Base-by-base conservation (phyloP, 2,888 invertebrate genomes). In the Shargacucullia verbasci region DNA sequence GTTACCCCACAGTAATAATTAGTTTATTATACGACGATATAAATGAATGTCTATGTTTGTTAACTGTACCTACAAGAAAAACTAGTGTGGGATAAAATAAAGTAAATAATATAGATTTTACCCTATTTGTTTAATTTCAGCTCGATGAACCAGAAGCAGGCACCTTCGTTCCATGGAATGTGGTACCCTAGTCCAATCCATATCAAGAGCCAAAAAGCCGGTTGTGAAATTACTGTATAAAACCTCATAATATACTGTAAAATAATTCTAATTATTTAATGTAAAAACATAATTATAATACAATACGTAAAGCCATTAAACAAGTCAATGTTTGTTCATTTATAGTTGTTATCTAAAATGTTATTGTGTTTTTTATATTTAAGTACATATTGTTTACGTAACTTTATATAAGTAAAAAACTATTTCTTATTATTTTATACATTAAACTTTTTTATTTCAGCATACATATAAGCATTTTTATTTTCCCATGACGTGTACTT, bases 131-230 rank as follows among this genome's bases (percentile, higher is more conserved):
- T 73, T 61, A 73, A 73, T 95, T 90, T 69, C 91, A 96, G 96
- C 89, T 96, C 43, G 86, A 94, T 43, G 83, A 88, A 70, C 95
- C 95, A 3, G 88, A 94, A 59, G 89, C 94, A 31, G 94, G 87
- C 52, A 94, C 85, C 35, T 96, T 93, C 76, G 94, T 91, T 20
- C 96, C 96, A 3, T 96, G 96, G 96, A 96, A 96, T 83, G 89
- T 96, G 44, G 93, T 94, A 52, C 95, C 95, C 29, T 95, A 92
- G 85, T 49, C 14, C 27, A 48, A n/a, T 40, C 5, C 25, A 55
- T n/a, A 46, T 9, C 34, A 38, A 37, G 41, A 58, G 29, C 53
- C 44, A 53, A 35, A 48, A 49, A 12, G 45, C 12, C 59, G 59
- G 70, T 72, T 70, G 70, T 74, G 70, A 68, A 63, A 48, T 56